These are phyloP conservation scores for Oncorhynchus masou DNA, from an alignment of 2,113 vertebrate genomes.

Conservation along the genomic window DNA sequence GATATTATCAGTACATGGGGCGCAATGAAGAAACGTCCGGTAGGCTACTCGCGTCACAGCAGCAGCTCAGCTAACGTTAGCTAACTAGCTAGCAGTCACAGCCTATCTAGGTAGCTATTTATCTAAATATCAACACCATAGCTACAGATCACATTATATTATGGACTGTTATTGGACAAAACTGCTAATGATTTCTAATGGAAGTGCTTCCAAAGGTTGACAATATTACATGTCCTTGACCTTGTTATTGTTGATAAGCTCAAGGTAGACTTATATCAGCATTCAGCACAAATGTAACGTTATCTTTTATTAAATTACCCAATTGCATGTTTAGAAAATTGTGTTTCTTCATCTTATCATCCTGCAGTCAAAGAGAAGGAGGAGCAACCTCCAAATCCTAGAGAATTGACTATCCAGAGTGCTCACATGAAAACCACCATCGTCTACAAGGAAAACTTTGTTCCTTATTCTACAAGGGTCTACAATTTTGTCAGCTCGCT, in stretches of 20 bases:
- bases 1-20: constrained; percentile 39
- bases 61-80: too few species aligned
- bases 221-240: too few species aligned
- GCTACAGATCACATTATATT: too few species aligned
- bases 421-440: constrained; percentile 32
- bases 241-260: too few species aligned
- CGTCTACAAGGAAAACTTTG: constrained; percentile 63
- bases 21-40: background rate
- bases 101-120: too few species aligned
- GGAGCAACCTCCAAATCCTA: constrained; percentile 14
- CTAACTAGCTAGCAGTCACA: too few species aligned
- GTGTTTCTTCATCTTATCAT: background rate
- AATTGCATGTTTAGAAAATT: background rate
- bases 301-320: background rate
- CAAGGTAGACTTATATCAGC: too few species aligned
- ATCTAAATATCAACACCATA: too few species aligned
- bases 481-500: constrained; percentile 49
- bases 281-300: background rate
- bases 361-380: background rate
- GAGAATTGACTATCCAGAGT: constrained; percentile 13
- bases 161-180: too few species aligned
- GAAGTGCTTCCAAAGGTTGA: too few species aligned
- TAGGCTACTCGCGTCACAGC: constrained; percentile 17
- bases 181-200: too few species aligned
- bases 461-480: constrained; percentile 61